These are phyloP conservation scores for Troides oblongomaculatus DNA, from an alignment of 2,888 invertebrate species.

Conservation along the genomic window DNA sequence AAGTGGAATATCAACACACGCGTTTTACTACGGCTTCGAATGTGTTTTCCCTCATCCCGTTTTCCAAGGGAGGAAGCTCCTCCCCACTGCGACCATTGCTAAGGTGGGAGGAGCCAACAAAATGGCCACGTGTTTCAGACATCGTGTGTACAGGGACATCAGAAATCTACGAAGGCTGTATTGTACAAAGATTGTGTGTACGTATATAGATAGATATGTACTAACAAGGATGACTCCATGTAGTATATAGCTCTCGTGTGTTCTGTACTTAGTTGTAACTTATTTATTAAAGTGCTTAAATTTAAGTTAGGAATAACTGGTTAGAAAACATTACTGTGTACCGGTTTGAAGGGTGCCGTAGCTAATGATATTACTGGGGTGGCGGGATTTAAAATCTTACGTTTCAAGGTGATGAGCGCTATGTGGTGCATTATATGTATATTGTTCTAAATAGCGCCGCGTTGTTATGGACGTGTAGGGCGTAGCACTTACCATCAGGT, in stretches of 20 bases:
- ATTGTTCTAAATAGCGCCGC: too few relatives aligned
- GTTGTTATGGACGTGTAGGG: too few relatives aligned
- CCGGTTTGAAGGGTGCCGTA: too few relatives aligned
- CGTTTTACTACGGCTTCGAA: not conserved
- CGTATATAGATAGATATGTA: not conserved
- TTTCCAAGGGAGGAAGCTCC: not conserved
- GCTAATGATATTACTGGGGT: too few relatives aligned
- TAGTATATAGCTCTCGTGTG: not conserved
- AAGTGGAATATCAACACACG: not conserved
- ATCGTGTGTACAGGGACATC: conserved; percentile 2
- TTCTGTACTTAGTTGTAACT: too few relatives aligned
- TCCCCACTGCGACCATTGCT: not conserved
- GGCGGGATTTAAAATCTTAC: not conserved
- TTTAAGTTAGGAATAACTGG: not conserved
- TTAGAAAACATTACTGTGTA: too few relatives aligned
- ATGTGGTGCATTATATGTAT: too few relatives aligned
- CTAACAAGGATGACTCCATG: not conserved
- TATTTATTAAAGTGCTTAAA: not conserved
- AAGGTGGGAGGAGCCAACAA: not conserved
- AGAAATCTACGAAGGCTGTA: not conserved
- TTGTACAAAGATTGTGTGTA: not conserved
- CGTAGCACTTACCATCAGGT: too few relatives aligned
- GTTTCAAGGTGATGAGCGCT: not conserved
- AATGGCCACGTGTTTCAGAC: conserved; percentile 1
- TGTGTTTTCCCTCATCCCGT: not conserved